A percentile compares a stretch with the other conserved stretches of the same genome.
These are phyloP conservation scores for Drosophila nigricruria DNA, from an alignment of 2,888 invertebrate genomes.

Conservation along the genomic window DNA sequence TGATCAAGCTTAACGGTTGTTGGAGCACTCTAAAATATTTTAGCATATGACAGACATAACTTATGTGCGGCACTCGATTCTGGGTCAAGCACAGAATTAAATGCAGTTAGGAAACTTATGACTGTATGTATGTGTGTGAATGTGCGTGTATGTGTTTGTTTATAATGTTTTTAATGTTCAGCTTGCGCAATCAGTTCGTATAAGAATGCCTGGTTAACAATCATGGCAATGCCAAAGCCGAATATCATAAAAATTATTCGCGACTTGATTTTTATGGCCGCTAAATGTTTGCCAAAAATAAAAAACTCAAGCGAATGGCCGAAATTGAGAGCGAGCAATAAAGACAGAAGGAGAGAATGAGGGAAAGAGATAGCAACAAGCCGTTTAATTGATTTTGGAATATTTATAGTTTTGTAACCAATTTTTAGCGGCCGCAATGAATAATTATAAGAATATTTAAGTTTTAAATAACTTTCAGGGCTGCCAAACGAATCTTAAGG, in stretches of 20 bases:
- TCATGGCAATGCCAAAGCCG: conserved; percentile 47
- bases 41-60: not conserved
- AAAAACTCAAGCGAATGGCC: conserved; percentile 19
- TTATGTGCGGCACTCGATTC: not conserved
- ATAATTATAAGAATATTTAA: not conserved
- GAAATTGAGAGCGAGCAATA: conserved; percentile 5
- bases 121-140: not conserved
- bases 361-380: not conserved
- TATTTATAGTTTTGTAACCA: conserved; percentile 35
- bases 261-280: conserved; percentile 49
- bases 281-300: conserved; percentile 55
- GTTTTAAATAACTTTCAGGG: not conserved
- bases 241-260: conserved; percentile 40
- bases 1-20: conserved; percentile 38
- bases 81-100: conserved; percentile 47
- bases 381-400: conserved; percentile 17
- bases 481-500: not conserved
- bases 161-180: conserved; percentile 11
- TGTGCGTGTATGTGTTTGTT: not conserved
- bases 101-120: conserved; percentile 8
- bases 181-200: conserved; percentile 28
- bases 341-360: not conserved
- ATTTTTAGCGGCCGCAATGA: not conserved
- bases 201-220: conserved; percentile 40
- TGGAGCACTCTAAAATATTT: conserved; percentile 18